Evolutionary conservation across 2,888 invertebrate genomes (phyloP).

Genomic region (Panzeria rudis): DNA sequence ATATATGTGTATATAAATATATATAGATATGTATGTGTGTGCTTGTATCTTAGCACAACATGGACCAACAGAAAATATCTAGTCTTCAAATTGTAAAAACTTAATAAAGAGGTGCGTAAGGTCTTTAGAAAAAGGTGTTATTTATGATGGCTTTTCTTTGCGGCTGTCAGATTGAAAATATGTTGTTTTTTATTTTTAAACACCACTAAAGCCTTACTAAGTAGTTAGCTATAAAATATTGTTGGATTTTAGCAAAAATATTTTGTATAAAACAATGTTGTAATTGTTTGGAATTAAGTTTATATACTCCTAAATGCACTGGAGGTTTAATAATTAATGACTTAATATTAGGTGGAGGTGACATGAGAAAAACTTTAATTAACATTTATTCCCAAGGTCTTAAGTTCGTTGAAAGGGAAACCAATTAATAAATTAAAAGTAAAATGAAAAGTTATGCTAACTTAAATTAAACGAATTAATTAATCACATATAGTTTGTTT

Average conservation of each 20-base stretch:
- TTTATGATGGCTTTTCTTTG: constrained; percentile 67
- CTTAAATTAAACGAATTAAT: neutral
- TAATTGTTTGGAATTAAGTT: neutral
- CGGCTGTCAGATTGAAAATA: constrained; percentile 49
- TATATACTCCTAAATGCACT: neutral
- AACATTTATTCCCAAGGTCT: neutral
- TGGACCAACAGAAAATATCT: constrained; percentile 22
- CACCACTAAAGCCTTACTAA: constrained; percentile 18
- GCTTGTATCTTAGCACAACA: neutral
- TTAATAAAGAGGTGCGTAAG: constrained; percentile 71
- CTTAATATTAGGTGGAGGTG: neutral
- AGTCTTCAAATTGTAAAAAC: constrained; percentile 51
- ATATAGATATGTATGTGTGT: neutral
- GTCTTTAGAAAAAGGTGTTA: constrained; percentile 67
- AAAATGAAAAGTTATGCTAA: neutral
- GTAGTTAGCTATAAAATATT: constrained; percentile 22
- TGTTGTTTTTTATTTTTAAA: neutral
- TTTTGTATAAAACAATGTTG: neutral
- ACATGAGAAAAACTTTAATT: neutral
- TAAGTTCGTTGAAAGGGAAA: neutral
- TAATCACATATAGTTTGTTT: neutral
- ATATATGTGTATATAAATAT: neutral
- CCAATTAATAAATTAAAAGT: neutral
- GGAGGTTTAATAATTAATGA: neutral
- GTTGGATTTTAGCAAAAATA: constrained; percentile 6